Base-by-base conservation (phyloP, 1,140 invertebrate genomes). In the Aleiodes sp. region DNA sequence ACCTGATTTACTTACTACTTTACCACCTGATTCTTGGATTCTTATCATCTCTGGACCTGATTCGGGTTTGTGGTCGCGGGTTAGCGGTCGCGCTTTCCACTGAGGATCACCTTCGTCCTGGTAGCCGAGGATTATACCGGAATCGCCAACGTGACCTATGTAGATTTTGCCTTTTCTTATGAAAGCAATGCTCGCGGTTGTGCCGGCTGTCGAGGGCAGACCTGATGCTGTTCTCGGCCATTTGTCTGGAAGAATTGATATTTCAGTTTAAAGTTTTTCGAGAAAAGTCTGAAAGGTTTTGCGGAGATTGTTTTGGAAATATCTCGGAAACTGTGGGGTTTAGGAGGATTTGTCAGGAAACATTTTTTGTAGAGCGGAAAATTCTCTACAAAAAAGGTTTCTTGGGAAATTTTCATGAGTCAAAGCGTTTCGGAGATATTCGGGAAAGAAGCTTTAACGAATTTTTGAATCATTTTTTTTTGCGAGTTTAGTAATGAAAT, bases 121-220 rank as follows among this genome's bases (percentile, higher is more conserved):
- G 79, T 92, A 92, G 26, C 96, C 97, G 41, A 99, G 87, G 21
- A 97, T 93, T 77, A 99, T 96, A 12, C 92, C 95, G 0, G 97
- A 98, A 85, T 99, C 98, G 16, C 98, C 98, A 29, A 98, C 97
- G 89, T 99, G 98, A 14, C 97, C 97, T 62, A 97, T 94, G 80
- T 98, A 99, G 66, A 99, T 93, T 87, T 99, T 99, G 14, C 95
- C 94, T 75, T 94, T 90, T 70, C 96, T 89, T 77, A 99, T 96
- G 82, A 99, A 98, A 1, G 94, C 96, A 68, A 99, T 91, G 77
- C 94, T 98, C 14, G 96, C 96, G 9, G 98, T 99, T 10, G 96
- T 98, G 2, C 97, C 97, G 0, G 97, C 96, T 2, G 98, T 99
- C 78, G 96, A 98, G 2, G 96, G 95, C 63, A 97, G 87, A 35